Evolutionary conservation across 2,888 invertebrate species (phyloP).

Genomic region (Melanchra persicariae): DNA sequence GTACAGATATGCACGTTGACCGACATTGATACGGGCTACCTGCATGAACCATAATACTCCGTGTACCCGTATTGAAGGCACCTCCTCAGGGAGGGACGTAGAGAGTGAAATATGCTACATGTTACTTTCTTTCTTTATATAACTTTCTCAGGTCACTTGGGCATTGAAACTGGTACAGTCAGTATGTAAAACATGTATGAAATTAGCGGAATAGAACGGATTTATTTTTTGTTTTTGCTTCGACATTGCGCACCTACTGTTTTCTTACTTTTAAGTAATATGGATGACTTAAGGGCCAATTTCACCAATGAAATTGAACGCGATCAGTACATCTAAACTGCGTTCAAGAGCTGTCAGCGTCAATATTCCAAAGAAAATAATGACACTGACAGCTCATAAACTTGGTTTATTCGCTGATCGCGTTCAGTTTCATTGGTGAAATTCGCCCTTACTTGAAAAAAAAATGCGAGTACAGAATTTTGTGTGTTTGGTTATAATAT

Average conservation of each 20-base stretch:
- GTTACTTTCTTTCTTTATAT: constrained; percentile 12
- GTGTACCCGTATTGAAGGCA: constrained; percentile 18
- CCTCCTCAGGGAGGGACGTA: constrained; percentile 34
- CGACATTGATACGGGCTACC: constrained; percentile 46
- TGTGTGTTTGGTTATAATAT: background rate
- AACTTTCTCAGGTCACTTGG: constrained; percentile 33
- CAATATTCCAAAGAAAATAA: too few species aligned
- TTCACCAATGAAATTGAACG: too few species aligned
- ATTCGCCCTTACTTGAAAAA: background rate
- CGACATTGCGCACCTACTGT: too few species aligned
- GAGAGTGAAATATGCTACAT: constrained; percentile 42
- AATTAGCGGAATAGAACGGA: background rate
- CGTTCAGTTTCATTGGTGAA: too few species aligned
- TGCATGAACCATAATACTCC: background rate
- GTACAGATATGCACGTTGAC: constrained; percentile 39
- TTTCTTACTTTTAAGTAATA: too few species aligned
- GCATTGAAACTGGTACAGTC: constrained; percentile 30
- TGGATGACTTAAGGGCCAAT: too few species aligned
- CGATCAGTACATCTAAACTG: too few species aligned
- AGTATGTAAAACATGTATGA: background rate
- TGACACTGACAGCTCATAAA: too few species aligned
- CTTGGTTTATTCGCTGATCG: too few species aligned
- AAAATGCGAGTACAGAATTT: background rate
- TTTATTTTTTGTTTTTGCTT: constrained; percentile 10
- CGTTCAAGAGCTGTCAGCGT: too few species aligned